Conservation (phyloP, 2,888 invertebrate species). For the Hypomecis atomaria region DNA sequence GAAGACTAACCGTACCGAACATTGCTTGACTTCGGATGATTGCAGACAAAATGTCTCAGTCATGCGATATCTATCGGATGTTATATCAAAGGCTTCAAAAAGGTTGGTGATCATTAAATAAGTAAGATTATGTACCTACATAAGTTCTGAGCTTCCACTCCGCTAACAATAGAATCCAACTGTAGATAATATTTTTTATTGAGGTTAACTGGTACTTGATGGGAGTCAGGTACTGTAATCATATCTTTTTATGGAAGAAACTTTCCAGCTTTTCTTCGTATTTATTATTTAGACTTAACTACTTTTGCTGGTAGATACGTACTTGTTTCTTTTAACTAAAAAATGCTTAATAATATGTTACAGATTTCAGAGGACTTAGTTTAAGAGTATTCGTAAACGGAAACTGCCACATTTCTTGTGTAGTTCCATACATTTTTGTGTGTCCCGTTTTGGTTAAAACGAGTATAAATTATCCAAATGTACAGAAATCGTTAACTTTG, state of each 20-base stretch:
- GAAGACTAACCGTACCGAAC: too few relatives aligned
- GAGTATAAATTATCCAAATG: too few relatives aligned
- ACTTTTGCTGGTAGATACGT: neutral
- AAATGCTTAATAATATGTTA: neutral
- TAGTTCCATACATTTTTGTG: too few relatives aligned
- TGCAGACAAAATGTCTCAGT: too few relatives aligned
- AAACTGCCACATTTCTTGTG: too few relatives aligned
- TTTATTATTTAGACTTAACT: constrained; percentile 2
- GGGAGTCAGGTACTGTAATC: constrained; percentile 2
- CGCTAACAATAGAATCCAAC: neutral
- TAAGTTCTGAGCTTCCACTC: constrained; percentile 6
- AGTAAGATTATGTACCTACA: constrained; percentile 19
- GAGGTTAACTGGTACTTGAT: neutral
- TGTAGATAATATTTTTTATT: constrained; percentile 1
- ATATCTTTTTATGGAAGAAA: constrained; percentile 10
- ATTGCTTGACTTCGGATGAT: too few relatives aligned
- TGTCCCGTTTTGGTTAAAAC: too few relatives aligned
- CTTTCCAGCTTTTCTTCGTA: neutral
- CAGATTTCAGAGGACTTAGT: too few relatives aligned
- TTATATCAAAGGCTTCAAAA: neutral
- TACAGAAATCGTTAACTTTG: too few relatives aligned
- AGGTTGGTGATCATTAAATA: constrained; percentile 20
- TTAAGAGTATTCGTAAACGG: too few relatives aligned
- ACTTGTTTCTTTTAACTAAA: neutral
- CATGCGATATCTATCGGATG: too few relatives aligned